A percentile compares a stretch with the other conserved stretches of the same genome.
Conservation (phyloP, 2,113 vertebrate genomes). For the Corythaixoides concolor region DNA sequence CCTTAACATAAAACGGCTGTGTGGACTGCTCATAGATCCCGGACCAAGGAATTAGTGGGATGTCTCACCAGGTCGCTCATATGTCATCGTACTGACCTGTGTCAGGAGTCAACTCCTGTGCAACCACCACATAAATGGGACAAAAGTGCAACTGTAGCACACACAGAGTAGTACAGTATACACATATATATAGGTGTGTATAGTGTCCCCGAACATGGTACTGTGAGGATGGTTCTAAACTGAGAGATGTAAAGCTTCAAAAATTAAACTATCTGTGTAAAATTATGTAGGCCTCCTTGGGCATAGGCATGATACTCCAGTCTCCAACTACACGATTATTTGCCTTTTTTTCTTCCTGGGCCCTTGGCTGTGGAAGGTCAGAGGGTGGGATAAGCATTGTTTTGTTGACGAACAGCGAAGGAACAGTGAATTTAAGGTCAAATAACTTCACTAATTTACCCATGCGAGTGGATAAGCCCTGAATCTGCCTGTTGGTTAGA, state of each 20-base stretch:
- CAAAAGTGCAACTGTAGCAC: not conserved
- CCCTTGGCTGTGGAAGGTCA: not conserved
- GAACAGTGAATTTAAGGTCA: not conserved
- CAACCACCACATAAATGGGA: not conserved
- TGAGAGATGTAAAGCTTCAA: not conserved
- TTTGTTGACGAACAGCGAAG: not conserved
- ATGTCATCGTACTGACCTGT: accelerated
- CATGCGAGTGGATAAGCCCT: not conserved
- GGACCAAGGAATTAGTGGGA: too few relatives aligned
- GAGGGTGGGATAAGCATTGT: not conserved
- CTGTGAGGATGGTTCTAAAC: not conserved
- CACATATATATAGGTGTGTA: too few relatives aligned
- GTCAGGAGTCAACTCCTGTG: not conserved
- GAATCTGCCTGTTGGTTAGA: not conserved
- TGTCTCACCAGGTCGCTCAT: accelerated
- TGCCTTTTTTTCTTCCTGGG: not conserved
- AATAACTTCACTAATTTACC: not conserved
- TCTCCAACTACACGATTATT: not conserved
- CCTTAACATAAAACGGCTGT: not conserved
- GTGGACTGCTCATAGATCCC: not conserved
- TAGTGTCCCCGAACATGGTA: not conserved
- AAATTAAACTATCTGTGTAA: not conserved
- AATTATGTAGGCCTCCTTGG: not conserved
- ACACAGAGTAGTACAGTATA: too few relatives aligned
- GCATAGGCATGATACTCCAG: not conserved